phyloP scores from a whole-genome alignment of 2,888 invertebrate species.

The Bruchidius siliquastri region DNA sequence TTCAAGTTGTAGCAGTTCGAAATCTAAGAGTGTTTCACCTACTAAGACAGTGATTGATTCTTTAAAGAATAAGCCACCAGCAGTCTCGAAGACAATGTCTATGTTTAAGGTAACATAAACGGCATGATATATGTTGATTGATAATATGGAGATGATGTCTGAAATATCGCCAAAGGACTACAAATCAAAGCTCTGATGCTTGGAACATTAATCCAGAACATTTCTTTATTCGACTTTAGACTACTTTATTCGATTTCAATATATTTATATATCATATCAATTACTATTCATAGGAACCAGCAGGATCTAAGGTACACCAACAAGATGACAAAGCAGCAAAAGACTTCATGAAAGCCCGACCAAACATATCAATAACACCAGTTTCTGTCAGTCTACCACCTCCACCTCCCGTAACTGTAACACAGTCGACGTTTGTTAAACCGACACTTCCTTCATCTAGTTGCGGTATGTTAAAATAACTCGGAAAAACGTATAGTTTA shows the following conservation, averaged over 20 bases:
- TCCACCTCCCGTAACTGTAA: conserved; percentile 17
- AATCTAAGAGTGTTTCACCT: background rate
- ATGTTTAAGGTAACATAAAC: background rate
- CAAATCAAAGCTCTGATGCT: too few relatives aligned
- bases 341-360: conserved; percentile 43
- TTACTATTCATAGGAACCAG: conserved; percentile 14
- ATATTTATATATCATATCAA: background rate
- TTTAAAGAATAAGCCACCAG: conserved; percentile 14
- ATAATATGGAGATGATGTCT: too few relatives aligned
- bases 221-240: too few relatives aligned
- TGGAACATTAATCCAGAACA: too few relatives aligned
- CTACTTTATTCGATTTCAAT: background rate
- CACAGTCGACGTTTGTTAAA: conserved; percentile 19
- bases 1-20: conserved; percentile 10
- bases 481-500: background rate
- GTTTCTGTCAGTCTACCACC: conserved; percentile 27
- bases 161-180: too few relatives aligned
- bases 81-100: background rate
- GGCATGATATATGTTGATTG: too few relatives aligned
- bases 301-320: conserved; percentile 3
- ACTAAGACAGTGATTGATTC: conserved; percentile 16
- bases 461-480: conserved; percentile 14
- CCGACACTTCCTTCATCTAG: conserved; percentile 13
- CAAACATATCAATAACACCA: conserved; percentile 50
- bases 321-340: conserved; percentile 27